phyloP scores from a whole-genome alignment of 2,888 invertebrate species.

The Limnephilus lunatus region DNA sequence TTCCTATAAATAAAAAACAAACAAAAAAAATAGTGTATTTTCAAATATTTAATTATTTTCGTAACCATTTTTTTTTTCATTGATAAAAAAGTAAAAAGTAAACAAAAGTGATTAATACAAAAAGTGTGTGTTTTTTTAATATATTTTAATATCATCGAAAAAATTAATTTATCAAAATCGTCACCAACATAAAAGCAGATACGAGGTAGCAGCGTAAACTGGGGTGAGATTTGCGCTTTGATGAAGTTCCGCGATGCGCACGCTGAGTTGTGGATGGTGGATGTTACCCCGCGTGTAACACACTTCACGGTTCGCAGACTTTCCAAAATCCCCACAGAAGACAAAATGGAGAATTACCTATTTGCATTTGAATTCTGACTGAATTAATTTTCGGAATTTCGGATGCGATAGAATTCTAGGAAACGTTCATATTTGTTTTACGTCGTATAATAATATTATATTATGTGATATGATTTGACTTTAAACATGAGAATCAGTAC shows the following conservation, averaged over 20 bases:
- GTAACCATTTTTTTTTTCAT: too few relatives aligned
- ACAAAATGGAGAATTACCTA: conserved; percentile 1
- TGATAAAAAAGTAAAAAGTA: too few relatives aligned
- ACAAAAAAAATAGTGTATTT: too few relatives aligned
- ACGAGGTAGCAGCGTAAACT: neutral
- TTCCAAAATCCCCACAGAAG: neutral
- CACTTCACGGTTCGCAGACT: neutral
- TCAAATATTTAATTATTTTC: too few relatives aligned
- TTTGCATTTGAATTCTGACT: neutral
- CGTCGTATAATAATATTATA: neutral
- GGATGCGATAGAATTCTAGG: neutral
- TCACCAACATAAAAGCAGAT: neutral
- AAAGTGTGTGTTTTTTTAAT: too few relatives aligned
- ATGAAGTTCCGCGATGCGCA: conserved; percentile 48
- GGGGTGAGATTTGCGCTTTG: conserved; percentile 56
- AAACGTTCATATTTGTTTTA: conserved; percentile 2
- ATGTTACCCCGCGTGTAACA: neutral
- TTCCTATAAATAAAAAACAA: too few relatives aligned
- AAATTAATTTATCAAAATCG: neutral
- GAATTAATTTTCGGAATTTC: neutral
- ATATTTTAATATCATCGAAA: neutral
- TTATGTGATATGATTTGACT: neutral
- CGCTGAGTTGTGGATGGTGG: conserved; percentile 3
- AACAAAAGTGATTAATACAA: too few relatives aligned
- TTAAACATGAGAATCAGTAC: neutral